A percentile compares a stretch with the other conserved stretches of the same genome.
Conservation (phyloP, 2,113 vertebrate species). For the Empidonax traillii region DNA sequence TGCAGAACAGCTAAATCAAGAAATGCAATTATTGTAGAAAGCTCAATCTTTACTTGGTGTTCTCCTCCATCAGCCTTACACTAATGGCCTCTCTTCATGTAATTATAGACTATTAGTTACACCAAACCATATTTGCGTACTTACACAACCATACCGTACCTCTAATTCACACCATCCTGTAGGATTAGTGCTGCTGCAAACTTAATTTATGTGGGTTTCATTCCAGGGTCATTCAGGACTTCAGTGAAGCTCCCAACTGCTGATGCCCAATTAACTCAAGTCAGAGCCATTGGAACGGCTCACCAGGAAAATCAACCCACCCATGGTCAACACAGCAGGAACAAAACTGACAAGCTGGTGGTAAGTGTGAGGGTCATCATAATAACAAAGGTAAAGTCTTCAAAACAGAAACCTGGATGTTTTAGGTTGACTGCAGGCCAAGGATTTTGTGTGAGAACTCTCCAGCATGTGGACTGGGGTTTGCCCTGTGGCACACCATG, state of each 20-base stretch:
- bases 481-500: not conserved
- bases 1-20: not conserved
- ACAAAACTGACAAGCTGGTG: no score
- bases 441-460: not conserved
- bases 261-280: not conserved
- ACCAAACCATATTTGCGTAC: not conserved
- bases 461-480: not conserved
- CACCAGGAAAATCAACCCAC: not conserved
- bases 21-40: not conserved
- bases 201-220: not conserved
- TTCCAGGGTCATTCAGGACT: not conserved
- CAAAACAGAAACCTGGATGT: not conserved
- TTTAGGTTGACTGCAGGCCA: not conserved
- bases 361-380: not conserved
- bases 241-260: not conserved
- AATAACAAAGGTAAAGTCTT: not conserved
- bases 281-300: not conserved
- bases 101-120: constrained; percentile 10
- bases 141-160: not conserved
- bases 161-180: not conserved
- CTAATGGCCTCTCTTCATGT: not conserved
- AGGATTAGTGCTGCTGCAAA: not conserved
- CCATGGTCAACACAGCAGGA: not conserved
- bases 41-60: not conserved
- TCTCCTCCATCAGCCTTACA: not conserved